Evolutionary conservation across 1,140 invertebrate species (phyloP).

Genomic region (Pygmarrhopalites habei): DNA sequence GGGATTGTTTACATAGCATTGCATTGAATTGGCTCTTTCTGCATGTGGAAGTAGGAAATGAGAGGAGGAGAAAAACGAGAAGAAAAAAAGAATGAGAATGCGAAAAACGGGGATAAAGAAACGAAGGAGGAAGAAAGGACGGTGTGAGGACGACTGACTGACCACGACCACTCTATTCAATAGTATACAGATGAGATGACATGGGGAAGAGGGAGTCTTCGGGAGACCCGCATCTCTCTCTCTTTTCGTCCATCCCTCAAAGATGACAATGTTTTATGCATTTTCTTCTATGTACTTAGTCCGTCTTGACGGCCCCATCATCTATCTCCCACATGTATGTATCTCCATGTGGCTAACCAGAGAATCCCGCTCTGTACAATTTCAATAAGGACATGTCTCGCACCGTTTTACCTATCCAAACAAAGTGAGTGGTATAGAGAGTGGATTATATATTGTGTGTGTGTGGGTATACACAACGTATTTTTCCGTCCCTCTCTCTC

Average conservation of each 20-base stretch:
- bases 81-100: slow-evolving; percentile 8
- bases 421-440: too few relatives aligned
- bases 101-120: slow-evolving; percentile 8
- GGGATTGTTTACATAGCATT: slow-evolving; percentile 20
- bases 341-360: too few relatives aligned
- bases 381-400: too few relatives aligned
- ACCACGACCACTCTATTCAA: neutral
- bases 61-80: slow-evolving; percentile 17
- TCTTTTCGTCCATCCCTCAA: slow-evolving; percentile 21
- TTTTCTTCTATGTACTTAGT: slow-evolving; percentile 19
- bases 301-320: neutral
- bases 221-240: slow-evolving; percentile 30
- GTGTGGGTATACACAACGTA: too few relatives aligned
- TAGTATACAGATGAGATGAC: neutral
- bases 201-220: slow-evolving; percentile 14
- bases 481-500: too few relatives aligned
- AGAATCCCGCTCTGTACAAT: too few relatives aligned
- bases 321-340: too few relatives aligned
- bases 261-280: slow-evolving; percentile 40
- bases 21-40: slow-evolving; percentile 2
- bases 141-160: neutral
- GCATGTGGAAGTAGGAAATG: slow-evolving; percentile 3
- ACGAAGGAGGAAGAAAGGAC: neutral
- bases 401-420: too few relatives aligned
- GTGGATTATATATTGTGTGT: too few relatives aligned